These are phyloP conservation scores for Halesus radiatus DNA, from an alignment of 1,140 invertebrate species.

Conservation along the genomic window DNA sequence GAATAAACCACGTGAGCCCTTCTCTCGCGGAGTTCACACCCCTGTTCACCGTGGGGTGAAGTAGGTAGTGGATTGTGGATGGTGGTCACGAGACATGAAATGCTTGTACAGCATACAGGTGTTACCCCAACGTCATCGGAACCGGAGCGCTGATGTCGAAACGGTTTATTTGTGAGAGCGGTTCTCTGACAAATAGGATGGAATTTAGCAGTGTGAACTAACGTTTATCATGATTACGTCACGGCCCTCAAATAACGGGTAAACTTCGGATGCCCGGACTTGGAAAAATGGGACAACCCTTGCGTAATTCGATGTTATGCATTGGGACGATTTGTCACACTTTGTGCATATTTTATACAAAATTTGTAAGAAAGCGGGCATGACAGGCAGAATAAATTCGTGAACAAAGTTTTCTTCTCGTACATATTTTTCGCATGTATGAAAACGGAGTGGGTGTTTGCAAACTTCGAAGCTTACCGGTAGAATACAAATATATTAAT, in stretches of 20 bases:
- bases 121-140: neutral
- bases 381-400: no score
- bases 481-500: no score
- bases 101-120: neutral
- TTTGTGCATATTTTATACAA: neutral
- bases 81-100: neutral
- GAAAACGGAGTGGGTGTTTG: no score
- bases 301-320: slow-evolving; percentile 7
- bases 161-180: slow-evolving; percentile 40
- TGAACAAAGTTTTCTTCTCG: neutral
- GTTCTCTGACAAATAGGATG: slow-evolving; percentile 44
- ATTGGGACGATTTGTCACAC: neutral
- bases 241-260: slow-evolving; percentile 1
- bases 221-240: slow-evolving; percentile 45
- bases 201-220: slow-evolving; percentile 17
- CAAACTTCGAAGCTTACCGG: no score
- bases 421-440: no score
- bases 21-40: no score
- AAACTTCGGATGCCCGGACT: slow-evolving; percentile 15
- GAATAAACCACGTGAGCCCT: no score
- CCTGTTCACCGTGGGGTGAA: no score
- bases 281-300: slow-evolving; percentile 27
- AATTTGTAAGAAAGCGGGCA: no score
- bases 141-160: neutral
- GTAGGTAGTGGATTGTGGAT: no score